Percentiles rank a stretch among this genome's conserved stretches.
phyloP scores from a whole-genome alignment of 2,113 vertebrate species.

The Miniopterus natalensis region DNA sequence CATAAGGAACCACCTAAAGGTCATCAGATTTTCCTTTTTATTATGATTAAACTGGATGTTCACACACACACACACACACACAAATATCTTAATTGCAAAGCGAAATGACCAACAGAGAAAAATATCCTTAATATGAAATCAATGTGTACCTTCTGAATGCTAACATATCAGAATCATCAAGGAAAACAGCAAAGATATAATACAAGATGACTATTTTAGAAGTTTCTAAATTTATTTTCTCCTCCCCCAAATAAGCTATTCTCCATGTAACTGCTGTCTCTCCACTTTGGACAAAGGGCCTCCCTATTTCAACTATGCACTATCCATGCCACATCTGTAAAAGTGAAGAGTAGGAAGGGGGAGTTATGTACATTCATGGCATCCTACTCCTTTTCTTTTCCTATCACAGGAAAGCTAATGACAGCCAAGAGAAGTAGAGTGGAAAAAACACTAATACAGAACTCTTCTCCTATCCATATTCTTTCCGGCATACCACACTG shows the following conservation, averaged over 20 bases:
- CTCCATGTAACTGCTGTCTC: not conserved
- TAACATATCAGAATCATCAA: not conserved
- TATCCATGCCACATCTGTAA: not conserved
- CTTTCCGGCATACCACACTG: not conserved
- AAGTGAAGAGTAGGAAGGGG: not conserved
- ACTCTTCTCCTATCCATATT: not conserved
- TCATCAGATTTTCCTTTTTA: not conserved
- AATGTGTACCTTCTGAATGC: not conserved
- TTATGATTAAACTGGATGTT: not conserved
- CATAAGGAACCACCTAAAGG: not conserved
- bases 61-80: not conserved
- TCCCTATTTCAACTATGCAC: constrained; percentile 12
- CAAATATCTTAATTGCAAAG: not conserved
- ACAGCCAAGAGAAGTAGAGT: not conserved
- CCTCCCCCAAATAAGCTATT: not conserved
- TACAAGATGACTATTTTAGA: not conserved
- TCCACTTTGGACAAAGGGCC: constrained; percentile 23
- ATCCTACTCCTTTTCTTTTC: constrained; percentile 24
- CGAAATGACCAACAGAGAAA: constrained; percentile 21
- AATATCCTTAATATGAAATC: constrained; percentile 42
- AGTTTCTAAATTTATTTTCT: constrained; percentile 14
- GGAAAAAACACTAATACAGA: not conserved
- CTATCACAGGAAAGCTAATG: constrained; percentile 26
- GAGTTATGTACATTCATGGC: not conserved
- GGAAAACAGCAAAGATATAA: constrained; percentile 47